These are phyloP conservation scores for Desoria tigrina DNA, from an alignment of 2,888 invertebrate species.

Conservation along the genomic window DNA sequence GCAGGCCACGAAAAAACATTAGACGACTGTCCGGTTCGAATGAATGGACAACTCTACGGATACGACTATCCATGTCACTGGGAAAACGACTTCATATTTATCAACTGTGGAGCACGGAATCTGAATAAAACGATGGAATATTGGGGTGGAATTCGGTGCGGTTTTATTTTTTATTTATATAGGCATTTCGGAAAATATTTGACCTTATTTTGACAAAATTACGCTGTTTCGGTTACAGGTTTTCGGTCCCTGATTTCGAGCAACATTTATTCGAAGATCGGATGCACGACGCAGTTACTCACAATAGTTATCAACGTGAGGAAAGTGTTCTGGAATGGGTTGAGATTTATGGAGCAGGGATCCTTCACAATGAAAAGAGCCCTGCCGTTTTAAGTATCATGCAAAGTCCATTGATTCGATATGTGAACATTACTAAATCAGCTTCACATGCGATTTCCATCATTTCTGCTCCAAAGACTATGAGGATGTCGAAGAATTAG, in stretches of 20 bases:
- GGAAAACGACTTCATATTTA: conserved; percentile 88
- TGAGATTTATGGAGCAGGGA: conserved; percentile 88
- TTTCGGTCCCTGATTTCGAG: conserved; percentile 86
- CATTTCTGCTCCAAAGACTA: conserved; percentile 80
- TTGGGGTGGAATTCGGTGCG: conserved; percentile 87
- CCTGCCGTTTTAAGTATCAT: conserved; percentile 88
- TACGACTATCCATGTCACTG: conserved; percentile 82
- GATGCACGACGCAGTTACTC: conserved; percentile 78
- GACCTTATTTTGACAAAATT: background rate
- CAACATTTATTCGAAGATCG: conserved; percentile 70
- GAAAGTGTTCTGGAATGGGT: conserved; percentile 79
- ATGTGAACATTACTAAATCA: conserved; percentile 76
- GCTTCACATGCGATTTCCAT: conserved; percentile 91
- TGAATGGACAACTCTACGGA: conserved; percentile 84
- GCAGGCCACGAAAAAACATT: conserved; percentile 58
- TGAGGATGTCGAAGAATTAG: conserved; percentile 71
- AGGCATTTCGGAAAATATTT: background rate
- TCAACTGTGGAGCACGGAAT: conserved; percentile 80
- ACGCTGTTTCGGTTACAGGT: conserved; percentile 60
- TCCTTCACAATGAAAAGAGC: conserved; percentile 86
- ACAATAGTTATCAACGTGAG: conserved; percentile 67
- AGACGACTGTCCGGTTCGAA: conserved; percentile 63
- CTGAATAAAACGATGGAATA: conserved; percentile 69
- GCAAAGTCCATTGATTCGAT: conserved; percentile 79
- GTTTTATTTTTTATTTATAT: background rate